Conservation (phyloP, 2,888 invertebrate genomes). For the Iphiclides podalirius region DNA sequence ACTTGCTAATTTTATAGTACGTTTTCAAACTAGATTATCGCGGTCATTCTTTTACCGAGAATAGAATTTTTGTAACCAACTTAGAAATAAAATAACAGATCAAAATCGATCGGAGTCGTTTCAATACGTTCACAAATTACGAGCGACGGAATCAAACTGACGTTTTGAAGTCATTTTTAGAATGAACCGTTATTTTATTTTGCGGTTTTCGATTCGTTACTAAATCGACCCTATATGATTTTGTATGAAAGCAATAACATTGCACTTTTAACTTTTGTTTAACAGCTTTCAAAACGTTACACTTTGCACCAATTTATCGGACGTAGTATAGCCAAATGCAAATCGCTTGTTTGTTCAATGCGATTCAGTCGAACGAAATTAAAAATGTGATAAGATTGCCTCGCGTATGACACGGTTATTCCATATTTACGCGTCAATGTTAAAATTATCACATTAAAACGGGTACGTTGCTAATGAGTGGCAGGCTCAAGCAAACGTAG, state of each 20-base stretch:
- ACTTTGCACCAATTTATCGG: too few relatives aligned
- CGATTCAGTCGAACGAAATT: too few relatives aligned
- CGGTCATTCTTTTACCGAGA: too few relatives aligned
- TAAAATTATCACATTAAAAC: neutral
- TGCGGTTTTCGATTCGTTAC: constrained; percentile 15
- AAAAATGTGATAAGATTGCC: too few relatives aligned
- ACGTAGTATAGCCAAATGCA: too few relatives aligned
- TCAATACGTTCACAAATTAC: constrained; percentile 8
- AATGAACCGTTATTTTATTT: constrained; percentile 12
- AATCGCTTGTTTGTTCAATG: too few relatives aligned
- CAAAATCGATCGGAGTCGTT: neutral
- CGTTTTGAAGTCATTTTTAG: constrained; percentile 20
- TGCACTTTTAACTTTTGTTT: too few relatives aligned
- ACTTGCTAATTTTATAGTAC: too few relatives aligned
- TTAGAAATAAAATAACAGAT: neutral
- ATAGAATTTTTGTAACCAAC: too few relatives aligned
- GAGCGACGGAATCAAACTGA: constrained; percentile 10
- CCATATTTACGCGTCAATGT: neutral
- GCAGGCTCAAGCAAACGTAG: neutral
- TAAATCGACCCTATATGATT: neutral
- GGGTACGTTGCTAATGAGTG: neutral
- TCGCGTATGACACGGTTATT: too few relatives aligned
- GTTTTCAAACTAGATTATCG: too few relatives aligned
- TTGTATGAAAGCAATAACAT: neutral
- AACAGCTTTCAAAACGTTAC: too few relatives aligned